phyloP scores from a whole-genome alignment of 2,888 invertebrate species.

The Biston betularia region DNA sequence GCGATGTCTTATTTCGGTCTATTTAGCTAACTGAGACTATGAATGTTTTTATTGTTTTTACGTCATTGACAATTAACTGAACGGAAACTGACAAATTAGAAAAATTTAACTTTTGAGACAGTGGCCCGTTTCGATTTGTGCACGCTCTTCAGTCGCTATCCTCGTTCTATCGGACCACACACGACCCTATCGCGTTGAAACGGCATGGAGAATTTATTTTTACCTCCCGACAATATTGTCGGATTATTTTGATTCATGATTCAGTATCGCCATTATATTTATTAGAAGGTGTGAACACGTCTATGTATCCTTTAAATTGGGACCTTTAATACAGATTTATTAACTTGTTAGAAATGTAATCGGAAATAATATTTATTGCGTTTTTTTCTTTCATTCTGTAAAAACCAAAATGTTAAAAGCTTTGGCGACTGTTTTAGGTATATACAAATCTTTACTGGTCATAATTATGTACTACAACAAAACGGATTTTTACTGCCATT shows the following conservation, averaged over 20 bases:
- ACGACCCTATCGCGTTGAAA: slow-evolving; percentile 34
- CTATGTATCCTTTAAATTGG: slow-evolving; percentile 33
- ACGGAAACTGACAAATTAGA: too few species aligned
- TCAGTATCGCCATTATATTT: slow-evolving; percentile 38
- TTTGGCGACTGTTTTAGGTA: not conserved
- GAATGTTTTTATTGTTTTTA: too few species aligned
- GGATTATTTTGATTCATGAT: slow-evolving; percentile 48
- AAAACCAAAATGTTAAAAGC: not conserved
- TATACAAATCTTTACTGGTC: not conserved
- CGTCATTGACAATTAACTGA: too few species aligned
- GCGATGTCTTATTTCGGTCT: too few species aligned
- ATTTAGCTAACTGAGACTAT: too few species aligned
- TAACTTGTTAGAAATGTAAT: slow-evolving; percentile 4
- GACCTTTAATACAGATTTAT: slow-evolving; percentile 27
- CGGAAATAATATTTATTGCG: not conserved
- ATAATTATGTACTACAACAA: not conserved
- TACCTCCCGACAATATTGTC: slow-evolving; percentile 45
- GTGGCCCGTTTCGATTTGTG: not conserved
- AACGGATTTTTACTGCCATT: too few species aligned
- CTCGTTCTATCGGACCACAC: slow-evolving; percentile 18
- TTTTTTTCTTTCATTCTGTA: too few species aligned
- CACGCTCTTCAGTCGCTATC: not conserved
- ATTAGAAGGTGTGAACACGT: slow-evolving; percentile 42
- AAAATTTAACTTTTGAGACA: not conserved
- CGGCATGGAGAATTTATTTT: slow-evolving; percentile 44